Evolutionary conservation across 1,140 invertebrate species (phyloP).

Genomic region (Caenorhabditis tropicalis): DNA sequence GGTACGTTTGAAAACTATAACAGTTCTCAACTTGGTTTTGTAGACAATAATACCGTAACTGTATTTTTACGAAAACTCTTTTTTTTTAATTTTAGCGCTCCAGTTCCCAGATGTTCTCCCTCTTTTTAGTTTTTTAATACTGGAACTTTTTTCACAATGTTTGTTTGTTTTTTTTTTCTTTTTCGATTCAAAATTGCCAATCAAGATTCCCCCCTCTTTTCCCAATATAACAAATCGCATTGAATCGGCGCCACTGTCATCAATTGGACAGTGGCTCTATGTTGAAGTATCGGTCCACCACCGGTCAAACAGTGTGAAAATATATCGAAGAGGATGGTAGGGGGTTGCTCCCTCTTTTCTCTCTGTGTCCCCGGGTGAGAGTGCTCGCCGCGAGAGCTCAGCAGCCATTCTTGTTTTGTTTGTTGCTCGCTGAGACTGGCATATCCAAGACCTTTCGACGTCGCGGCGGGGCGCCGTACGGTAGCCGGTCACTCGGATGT

Average conservation of each 20-base stretch:
- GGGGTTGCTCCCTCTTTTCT: background rate
- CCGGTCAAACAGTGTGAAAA: slow-evolving; percentile 44
- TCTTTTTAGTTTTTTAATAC: background rate
- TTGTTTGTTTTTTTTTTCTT: no score
- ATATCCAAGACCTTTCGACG: background rate
- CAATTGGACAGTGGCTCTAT: slow-evolving; percentile 5
- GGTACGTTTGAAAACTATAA: no score
- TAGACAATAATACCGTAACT: no score
- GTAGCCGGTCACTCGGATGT: slow-evolving; percentile 37
- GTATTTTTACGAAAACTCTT: no score
- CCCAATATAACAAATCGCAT: background rate
- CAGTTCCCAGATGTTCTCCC: no score
- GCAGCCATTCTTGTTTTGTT: slow-evolving; percentile 33
- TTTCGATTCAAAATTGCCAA: slow-evolving; percentile 23
- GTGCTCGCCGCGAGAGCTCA: background rate
- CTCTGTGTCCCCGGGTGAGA: background rate
- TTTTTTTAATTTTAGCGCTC: no score
- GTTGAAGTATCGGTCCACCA: slow-evolving; percentile 12
- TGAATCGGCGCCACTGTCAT: slow-evolving; percentile 16
- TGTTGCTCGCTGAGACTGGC: slow-evolving; percentile 30
- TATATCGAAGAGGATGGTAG: background rate
- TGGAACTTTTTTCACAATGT: background rate
- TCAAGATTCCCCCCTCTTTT: background rate
- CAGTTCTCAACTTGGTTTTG: no score
- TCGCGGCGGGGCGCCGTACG: background rate